phyloP scores from a whole-genome alignment of 2,113 vertebrate genomes.

The Etia nguti region DNA sequence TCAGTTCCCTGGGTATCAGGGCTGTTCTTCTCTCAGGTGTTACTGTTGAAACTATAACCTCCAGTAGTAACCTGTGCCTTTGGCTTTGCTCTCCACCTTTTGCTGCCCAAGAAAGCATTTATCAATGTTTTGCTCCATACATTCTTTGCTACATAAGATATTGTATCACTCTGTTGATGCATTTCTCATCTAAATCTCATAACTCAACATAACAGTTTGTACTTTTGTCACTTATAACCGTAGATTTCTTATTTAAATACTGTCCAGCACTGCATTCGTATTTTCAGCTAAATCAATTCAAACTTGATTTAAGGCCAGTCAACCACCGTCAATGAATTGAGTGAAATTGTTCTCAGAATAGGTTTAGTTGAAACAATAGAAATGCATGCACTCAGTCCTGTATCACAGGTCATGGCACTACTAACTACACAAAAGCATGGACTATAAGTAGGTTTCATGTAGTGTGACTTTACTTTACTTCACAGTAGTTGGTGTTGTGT shows the following conservation, averaged over 20 bases:
- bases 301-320: neutral
- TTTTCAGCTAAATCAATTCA: neutral
- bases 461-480: neutral
- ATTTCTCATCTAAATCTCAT: neutral
- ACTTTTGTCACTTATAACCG: neutral
- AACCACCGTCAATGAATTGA: fast-evolving
- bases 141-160: neutral
- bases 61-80: fast-evolving
- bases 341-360: neutral
- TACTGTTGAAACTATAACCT: neutral
- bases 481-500: neutral
- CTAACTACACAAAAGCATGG: neutral
- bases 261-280: fast-evolving
- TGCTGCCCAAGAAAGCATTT: fast-evolving
- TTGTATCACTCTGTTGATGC: neutral
- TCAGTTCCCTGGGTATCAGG: neutral
- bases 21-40: neutral
- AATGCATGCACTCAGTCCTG: neutral
- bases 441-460: neutral
- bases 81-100: neutral
- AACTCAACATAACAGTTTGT: neutral
- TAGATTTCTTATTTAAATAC: neutral
- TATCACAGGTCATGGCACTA: neutral
- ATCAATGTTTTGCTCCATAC: neutral
- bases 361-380: neutral